Conservation (phyloP, 2,888 invertebrate genomes). For the Ennomos fuscantarius region DNA sequence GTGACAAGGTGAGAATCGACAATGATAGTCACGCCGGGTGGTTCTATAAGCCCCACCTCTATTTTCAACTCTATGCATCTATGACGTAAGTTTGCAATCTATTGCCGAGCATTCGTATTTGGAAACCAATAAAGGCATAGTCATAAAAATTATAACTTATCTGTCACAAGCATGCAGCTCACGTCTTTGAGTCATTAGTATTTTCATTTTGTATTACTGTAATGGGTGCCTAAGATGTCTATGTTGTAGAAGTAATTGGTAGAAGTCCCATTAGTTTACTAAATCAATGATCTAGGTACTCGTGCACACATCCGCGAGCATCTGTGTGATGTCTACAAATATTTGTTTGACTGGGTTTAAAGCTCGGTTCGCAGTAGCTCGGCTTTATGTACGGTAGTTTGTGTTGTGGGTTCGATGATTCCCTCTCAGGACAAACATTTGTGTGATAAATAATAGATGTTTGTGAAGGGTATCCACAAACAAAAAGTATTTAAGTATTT, state of each 20-base stretch:
- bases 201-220: conserved; percentile 6
- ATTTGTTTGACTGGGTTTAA: too few relatives aligned
- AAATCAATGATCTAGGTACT: too few relatives aligned
- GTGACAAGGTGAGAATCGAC: not conserved
- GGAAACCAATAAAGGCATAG: conserved; percentile 1
- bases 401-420: too few relatives aligned
- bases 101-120: not conserved
- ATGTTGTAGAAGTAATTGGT: conserved; percentile 6
- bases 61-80: conserved; percentile 1
- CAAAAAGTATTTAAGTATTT: too few relatives aligned
- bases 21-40: conserved; percentile 5
- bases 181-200: conserved; percentile 11
- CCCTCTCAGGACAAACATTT: too few relatives aligned
- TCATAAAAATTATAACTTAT: not conserved
- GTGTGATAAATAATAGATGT: too few relatives aligned
- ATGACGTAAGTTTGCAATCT: conserved; percentile 1
- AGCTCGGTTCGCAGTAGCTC: too few relatives aligned
- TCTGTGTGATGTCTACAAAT: too few relatives aligned
- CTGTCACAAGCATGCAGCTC: conserved; percentile 6
- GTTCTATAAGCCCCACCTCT: conserved; percentile 1
- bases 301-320: too few relatives aligned
- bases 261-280: conserved; percentile 4
- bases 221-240: not conserved
- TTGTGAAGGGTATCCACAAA: too few relatives aligned
- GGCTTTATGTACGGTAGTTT: too few relatives aligned